These are phyloP conservation scores for Anolis sagrei DNA, from an alignment of 2,113 vertebrate genomes.

Conservation along the genomic window DNA sequence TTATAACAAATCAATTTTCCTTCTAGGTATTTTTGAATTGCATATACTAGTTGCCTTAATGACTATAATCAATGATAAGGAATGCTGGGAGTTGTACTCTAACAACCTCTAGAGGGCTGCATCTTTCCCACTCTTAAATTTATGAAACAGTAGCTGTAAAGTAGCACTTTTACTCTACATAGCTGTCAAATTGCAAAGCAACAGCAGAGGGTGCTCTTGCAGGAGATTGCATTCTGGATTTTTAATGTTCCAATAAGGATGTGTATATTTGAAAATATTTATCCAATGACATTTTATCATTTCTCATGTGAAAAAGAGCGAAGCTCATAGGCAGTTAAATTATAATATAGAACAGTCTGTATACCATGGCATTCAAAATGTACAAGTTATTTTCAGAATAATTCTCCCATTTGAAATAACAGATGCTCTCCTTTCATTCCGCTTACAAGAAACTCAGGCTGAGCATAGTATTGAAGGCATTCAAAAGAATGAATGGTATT, in stretches of 20 bases:
- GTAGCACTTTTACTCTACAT: rapidly evolving
- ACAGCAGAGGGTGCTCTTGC: constrained; percentile 11
- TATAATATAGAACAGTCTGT: not conserved
- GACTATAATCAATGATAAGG: no score
- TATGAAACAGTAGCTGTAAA: not conserved
- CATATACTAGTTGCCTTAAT: no score
- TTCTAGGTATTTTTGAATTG: no score
- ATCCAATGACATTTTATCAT: not conserved
- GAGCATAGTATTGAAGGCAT: not conserved
- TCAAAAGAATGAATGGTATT: not conserved
- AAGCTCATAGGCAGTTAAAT: not conserved
- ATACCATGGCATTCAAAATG: not conserved
- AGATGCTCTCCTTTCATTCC: not conserved
- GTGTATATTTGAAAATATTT: not conserved
- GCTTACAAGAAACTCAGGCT: not conserved
- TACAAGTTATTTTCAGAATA: not conserved
- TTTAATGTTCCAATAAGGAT: not conserved
- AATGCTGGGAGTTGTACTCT: no score
- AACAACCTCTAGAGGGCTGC: no score
- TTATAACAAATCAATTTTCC: not conserved
- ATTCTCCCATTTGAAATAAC: not conserved
- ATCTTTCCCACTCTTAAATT: no score
- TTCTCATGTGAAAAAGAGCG: not conserved
- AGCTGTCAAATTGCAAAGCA: not conserved
- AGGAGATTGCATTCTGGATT: not conserved